A percentile compares a stretch with the other conserved stretches of the same genome.
Evolutionary conservation across 2,888 invertebrate species (phyloP).

Genomic region (Matsumyia berberina): DNA sequence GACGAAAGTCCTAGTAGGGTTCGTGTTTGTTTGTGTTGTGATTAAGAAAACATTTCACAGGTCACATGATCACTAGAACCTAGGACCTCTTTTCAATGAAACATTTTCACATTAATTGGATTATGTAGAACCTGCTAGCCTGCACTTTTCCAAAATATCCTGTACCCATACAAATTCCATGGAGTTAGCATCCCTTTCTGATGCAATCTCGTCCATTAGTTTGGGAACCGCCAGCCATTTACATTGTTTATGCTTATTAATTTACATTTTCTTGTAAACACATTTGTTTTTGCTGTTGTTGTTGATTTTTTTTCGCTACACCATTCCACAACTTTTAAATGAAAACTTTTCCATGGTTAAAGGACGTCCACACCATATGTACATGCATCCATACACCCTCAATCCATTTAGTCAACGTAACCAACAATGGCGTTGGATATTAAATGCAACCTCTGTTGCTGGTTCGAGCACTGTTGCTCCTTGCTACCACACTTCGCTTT

Average conservation of each 20-base stretch:
- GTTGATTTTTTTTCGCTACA: not conserved
- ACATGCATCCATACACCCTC: not conserved
- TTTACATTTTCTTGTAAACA: not conserved
- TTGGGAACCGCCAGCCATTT: too few relatives aligned
- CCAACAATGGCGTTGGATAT: slow-evolving; percentile 15
- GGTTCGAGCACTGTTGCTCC: slow-evolving; percentile 12
- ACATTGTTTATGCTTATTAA: not conserved
- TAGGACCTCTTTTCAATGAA: too few relatives aligned
- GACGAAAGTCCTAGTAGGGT: too few relatives aligned
- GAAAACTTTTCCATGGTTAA: slow-evolving; percentile 4
- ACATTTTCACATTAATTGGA: too few relatives aligned
- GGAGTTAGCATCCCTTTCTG: too few relatives aligned
- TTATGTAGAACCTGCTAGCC: too few relatives aligned
- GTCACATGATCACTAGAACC: too few relatives aligned
- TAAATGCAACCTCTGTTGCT: slow-evolving; percentile 23
- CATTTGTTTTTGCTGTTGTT: not conserved
- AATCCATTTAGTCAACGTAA: slow-evolving; percentile 8
- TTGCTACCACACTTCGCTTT: not conserved
- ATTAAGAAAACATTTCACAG: too few relatives aligned
- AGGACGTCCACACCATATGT: slow-evolving; percentile 1
- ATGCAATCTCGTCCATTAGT: too few relatives aligned
- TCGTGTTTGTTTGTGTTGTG: too few relatives aligned
- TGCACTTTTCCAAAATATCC: too few relatives aligned
- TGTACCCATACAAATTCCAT: too few relatives aligned
- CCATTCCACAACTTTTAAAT: slow-evolving; percentile 15